Conservation (phyloP, 2,888 invertebrate genomes). For the Andrena fulva region DNA sequence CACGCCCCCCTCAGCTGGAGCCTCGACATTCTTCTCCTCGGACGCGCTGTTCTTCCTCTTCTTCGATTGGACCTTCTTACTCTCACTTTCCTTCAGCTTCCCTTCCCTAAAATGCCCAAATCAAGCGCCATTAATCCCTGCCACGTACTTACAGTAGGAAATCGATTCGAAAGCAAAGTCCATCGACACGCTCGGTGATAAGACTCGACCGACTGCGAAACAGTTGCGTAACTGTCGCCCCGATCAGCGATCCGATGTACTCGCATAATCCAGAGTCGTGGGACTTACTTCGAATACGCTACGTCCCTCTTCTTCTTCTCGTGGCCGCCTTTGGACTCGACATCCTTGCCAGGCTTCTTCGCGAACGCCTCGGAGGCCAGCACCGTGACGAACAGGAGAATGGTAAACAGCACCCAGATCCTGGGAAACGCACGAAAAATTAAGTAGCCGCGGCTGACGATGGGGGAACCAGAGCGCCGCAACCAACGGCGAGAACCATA, state of each 20-base stretch:
- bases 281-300: constrained; percentile 55
- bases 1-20: background rate
- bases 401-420: constrained; percentile 61
- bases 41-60: constrained; percentile 41
- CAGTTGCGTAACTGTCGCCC: constrained; percentile 26
- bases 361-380: constrained; percentile 56
- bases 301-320: constrained; percentile 55
- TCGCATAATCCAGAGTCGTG: background rate
- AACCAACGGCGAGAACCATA: background rate
- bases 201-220: constrained; percentile 12
- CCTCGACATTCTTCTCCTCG: constrained; percentile 17
- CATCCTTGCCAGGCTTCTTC: constrained; percentile 51
- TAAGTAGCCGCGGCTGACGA: background rate
- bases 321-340: constrained; percentile 21
- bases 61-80: constrained; percentile 46
- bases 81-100: constrained; percentile 35
- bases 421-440: constrained; percentile 37
- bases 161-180: constrained; percentile 11
- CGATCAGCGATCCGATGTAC: background rate
- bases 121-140: background rate
- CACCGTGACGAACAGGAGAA: constrained; percentile 55
- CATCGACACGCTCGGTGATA: constrained; percentile 26
- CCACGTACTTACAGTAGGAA: background rate
- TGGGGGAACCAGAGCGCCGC: background rate
- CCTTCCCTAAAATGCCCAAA: constrained; percentile 33